phyloP scores from a whole-genome alignment of 2,113 vertebrate species.

The Epinephelus lanceolatus region DNA sequence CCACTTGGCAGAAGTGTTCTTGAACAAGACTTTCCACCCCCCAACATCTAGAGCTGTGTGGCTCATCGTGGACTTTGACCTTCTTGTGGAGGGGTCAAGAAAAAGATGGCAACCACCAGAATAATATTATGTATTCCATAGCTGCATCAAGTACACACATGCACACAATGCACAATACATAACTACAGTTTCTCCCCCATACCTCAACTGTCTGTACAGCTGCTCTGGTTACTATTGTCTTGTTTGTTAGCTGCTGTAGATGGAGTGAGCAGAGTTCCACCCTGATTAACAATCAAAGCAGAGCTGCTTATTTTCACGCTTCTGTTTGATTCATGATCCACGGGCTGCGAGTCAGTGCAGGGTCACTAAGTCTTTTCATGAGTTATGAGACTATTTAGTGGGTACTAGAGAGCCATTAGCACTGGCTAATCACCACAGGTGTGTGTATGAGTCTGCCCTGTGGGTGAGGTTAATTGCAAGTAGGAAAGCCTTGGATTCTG shows the following conservation, averaged over 20 bases:
- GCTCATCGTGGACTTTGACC: constrained; percentile 4
- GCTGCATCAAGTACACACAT: background rate
- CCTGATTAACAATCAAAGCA: constrained; percentile 66
- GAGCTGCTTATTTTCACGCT: constrained; percentile 63
- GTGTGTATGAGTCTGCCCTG: constrained; percentile 59
- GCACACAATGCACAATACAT: constrained; percentile 22
- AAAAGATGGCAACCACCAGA: background rate
- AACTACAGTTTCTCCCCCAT: constrained; percentile 12
- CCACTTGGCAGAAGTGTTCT: background rate
- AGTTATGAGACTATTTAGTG: constrained; percentile 77
- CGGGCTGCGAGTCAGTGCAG: constrained; percentile 55
- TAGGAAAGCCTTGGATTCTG: constrained; percentile 62
- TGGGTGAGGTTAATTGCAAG: constrained; percentile 82
- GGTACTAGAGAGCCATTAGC: constrained; percentile 70
- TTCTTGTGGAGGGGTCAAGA: background rate
- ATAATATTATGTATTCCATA: constrained; percentile 1
- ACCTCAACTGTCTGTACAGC: background rate
- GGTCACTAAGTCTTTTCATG: constrained; percentile 71
- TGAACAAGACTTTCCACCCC: background rate
- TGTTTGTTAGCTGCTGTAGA: constrained; percentile 29
- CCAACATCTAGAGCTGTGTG: background rate
- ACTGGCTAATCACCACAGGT: constrained; percentile 70
- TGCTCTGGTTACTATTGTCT: background rate
- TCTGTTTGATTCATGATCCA: constrained; percentile 64
- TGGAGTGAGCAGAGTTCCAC: constrained; percentile 34